phyloP scores from a whole-genome alignment of 2,113 vertebrate genomes.

The Leptosomus discolor region DNA sequence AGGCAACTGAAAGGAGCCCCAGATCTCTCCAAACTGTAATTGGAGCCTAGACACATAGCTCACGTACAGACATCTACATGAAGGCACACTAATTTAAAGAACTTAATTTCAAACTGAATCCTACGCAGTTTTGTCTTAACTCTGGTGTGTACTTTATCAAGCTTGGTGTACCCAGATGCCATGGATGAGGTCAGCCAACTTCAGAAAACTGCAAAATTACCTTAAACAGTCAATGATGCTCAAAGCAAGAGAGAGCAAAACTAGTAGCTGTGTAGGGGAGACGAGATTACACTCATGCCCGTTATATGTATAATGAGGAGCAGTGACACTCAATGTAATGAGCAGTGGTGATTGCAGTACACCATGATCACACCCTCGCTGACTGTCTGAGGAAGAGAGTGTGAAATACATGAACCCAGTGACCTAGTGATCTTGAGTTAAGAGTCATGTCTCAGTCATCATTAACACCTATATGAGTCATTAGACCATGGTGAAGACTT shows the following conservation, averaged over 20 bases:
- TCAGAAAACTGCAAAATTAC: background rate
- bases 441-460: background rate
- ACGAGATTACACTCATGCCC: background rate
- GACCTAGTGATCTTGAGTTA: background rate
- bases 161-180: background rate
- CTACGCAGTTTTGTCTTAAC: background rate
- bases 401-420: background rate
- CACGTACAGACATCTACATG: background rate
- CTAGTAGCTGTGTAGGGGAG: background rate
- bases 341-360: background rate
- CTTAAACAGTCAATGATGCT: background rate
- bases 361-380: background rate
- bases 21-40: background rate
- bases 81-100: background rate
- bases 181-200: background rate
- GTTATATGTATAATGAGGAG: background rate
- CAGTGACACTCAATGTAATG: background rate
- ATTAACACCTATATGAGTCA: constrained; percentile 31
- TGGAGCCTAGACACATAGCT: background rate
- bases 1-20: background rate
- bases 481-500: background rate
- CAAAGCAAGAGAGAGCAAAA: background rate
- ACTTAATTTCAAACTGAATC: background rate
- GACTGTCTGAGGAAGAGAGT: background rate
- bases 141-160: background rate